Conservation (phyloP, 2,888 invertebrate species). For the Arrhopalites spinosus region DNA sequence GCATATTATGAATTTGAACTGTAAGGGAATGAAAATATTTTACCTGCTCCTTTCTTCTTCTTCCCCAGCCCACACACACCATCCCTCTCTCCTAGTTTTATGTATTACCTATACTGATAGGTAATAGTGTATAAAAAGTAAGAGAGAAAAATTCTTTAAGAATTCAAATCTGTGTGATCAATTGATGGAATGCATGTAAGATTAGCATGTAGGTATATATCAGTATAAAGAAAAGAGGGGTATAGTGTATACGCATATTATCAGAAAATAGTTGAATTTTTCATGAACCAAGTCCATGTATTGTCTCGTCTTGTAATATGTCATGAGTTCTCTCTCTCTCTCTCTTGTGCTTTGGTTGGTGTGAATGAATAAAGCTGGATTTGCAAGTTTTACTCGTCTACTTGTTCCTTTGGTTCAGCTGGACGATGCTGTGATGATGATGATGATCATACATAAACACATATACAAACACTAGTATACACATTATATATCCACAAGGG, state of each 20-base stretch:
- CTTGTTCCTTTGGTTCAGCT: constrained; percentile 1
- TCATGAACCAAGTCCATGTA: too few species aligned
- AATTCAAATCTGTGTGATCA: constrained; percentile 3
- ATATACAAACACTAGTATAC: constrained; percentile 3
- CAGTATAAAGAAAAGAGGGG: background rate
- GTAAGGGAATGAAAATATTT: too few species aligned
- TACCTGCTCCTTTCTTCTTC: too few species aligned
- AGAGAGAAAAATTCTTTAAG: background rate
- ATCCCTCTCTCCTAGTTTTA: too few species aligned
- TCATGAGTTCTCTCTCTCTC: too few species aligned
- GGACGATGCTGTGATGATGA: constrained; percentile 31
- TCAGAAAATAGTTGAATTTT: too few species aligned
- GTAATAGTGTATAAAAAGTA: too few species aligned
- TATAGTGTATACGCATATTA: background rate
- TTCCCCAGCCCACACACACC: too few species aligned
- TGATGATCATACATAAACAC: constrained; percentile 28
- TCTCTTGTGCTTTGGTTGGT: background rate
- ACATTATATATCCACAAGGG: constrained; percentile 49
- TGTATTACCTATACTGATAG: too few species aligned
- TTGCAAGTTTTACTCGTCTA: constrained; percentile 24
- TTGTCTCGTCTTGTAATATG: too few species aligned
- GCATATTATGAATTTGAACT: too few species aligned
- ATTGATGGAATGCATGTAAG: background rate
- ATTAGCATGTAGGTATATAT: background rate
- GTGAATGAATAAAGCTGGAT: constrained; percentile 36